Conservation (phyloP, 2,888 invertebrate species). For the Toxonevra muliebris region DNA sequence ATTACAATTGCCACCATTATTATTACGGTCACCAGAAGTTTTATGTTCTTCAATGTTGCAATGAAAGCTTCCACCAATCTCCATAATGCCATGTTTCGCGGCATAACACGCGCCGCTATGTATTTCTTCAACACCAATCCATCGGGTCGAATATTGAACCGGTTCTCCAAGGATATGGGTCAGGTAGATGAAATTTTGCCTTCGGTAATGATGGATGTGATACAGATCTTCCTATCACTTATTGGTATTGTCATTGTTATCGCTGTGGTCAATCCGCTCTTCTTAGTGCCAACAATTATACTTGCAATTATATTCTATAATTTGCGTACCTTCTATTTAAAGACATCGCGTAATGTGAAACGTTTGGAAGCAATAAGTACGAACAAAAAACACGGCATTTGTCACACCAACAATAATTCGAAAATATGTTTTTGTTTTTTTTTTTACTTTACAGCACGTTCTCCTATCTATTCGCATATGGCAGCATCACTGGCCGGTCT, state of each 20-base stretch:
- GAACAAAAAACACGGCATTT: conserved; percentile 55
- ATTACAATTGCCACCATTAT: conserved; percentile 65
- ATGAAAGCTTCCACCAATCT: conserved; percentile 81
- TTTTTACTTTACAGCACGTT: conserved; percentile 71
- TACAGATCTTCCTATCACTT: conserved; percentile 82
- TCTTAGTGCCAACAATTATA: conserved; percentile 75
- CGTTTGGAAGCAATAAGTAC: conserved; percentile 83
- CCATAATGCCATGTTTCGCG: conserved; percentile 86
- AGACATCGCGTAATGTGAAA: conserved; percentile 83
- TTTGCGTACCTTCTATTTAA: conserved; percentile 78
- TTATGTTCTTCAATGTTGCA: conserved; percentile 68
- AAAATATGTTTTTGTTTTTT: conserved; percentile 8
- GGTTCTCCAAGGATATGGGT: conserved; percentile 90
- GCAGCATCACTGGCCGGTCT: conserved; percentile 90
- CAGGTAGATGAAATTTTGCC: conserved; percentile 66
- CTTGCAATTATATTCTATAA: conserved; percentile 79
- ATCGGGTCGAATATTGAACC: conserved; percentile 82
- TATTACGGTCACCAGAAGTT: conserved; percentile 62
- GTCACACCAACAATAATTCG: not conserved
- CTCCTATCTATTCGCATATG: conserved; percentile 93
- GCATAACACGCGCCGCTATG: conserved; percentile 83
- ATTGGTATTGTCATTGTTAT: conserved; percentile 84
- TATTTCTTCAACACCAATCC: conserved; percentile 90
- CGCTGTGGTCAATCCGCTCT: conserved; percentile 77
- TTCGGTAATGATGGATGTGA: conserved; percentile 64